phyloP scores from a whole-genome alignment of 1,140 invertebrate species.

The Cyclargus thomasi region DNA sequence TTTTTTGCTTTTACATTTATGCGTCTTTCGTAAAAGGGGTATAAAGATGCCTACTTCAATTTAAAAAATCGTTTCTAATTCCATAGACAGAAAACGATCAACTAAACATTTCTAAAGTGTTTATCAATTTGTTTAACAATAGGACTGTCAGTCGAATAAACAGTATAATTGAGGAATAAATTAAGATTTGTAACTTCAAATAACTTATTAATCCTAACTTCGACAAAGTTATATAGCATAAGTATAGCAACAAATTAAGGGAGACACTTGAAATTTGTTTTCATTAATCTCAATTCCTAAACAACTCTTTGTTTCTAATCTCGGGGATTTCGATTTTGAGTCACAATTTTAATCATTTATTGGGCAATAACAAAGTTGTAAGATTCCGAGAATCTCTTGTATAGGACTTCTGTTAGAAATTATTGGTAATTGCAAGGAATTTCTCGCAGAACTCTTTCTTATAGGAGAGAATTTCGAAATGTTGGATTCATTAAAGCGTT shows the following conservation, averaged over 20 bases:
- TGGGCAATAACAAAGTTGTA: neutral
- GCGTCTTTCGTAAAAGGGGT: no score
- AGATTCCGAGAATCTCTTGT: neutral
- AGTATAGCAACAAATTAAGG: constrained; percentile 6
- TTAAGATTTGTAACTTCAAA: neutral
- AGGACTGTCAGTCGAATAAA: neutral
- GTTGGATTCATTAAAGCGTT: no score
- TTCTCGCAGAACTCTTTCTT: no score
- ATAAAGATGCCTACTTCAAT: neutral
- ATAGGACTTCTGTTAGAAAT: neutral
- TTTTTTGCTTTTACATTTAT: no score
- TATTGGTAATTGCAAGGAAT: no score
- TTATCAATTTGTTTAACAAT: neutral
- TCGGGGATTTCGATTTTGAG: neutral
- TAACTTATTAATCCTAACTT: neutral
- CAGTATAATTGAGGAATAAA: neutral
- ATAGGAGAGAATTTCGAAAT: no score
- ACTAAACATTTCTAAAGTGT: no score
- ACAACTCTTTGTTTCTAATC: constrained; percentile 12
- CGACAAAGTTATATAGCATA: neutral
- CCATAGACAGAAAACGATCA: no score
- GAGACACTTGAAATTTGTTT: constrained; percentile 5
- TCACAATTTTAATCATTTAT: constrained; percentile 2
- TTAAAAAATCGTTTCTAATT: neutral
- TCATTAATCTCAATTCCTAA: constrained; percentile 8